Percentiles rank a stretch among this genome's conserved stretches.
These are phyloP conservation scores for Empis stercorea DNA, from an alignment of 2,888 invertebrate genomes.

Conservation along the genomic window DNA sequence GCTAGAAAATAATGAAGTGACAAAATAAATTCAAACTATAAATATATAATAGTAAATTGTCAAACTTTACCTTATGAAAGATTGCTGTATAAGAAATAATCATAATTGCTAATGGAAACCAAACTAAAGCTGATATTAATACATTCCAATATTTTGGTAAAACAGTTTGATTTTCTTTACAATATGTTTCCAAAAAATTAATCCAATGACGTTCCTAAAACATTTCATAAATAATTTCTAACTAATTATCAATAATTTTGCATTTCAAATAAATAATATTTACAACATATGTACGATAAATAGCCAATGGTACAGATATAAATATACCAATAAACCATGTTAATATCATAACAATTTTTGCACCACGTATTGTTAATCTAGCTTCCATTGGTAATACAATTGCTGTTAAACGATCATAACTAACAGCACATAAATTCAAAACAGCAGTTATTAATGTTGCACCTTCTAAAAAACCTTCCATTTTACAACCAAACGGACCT, in stretches of 20 bases:
- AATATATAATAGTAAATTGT: too few relatives aligned
- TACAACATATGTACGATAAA: slow-evolving; percentile 51
- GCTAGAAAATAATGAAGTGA: slow-evolving; percentile 23
- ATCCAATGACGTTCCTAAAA: slow-evolving; percentile 57
- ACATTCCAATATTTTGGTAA: slow-evolving; percentile 67
- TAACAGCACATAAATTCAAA: slow-evolving; percentile 62
- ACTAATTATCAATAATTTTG: background rate
- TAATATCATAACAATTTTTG: slow-evolving; percentile 48
- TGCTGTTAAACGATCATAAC: slow-evolving; percentile 70
- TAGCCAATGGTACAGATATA: slow-evolving; percentile 50
- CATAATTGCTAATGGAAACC: slow-evolving; percentile 65
- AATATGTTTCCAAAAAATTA: slow-evolving; percentile 62
- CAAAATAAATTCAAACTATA: background rate
- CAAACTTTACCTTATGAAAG: too few relatives aligned
- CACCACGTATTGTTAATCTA: slow-evolving; percentile 49
- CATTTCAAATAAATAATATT: slow-evolving; percentile 12
- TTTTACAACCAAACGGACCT: slow-evolving; percentile 58
- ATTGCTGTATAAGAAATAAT: slow-evolving; percentile 59
- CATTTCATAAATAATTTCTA: background rate
- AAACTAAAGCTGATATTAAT: slow-evolving; percentile 58
- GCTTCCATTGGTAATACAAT: slow-evolving; percentile 62
- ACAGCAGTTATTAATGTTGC: slow-evolving; percentile 62
- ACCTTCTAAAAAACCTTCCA: slow-evolving; percentile 66
- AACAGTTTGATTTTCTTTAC: slow-evolving; percentile 51
- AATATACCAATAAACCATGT: slow-evolving; percentile 55